Evolutionary conservation across 2,797 vertebrate genomes (phyloP), one percentile per base, ranked within the genome.

Genomic region (Arnoldichthys spilopterus): DNA sequence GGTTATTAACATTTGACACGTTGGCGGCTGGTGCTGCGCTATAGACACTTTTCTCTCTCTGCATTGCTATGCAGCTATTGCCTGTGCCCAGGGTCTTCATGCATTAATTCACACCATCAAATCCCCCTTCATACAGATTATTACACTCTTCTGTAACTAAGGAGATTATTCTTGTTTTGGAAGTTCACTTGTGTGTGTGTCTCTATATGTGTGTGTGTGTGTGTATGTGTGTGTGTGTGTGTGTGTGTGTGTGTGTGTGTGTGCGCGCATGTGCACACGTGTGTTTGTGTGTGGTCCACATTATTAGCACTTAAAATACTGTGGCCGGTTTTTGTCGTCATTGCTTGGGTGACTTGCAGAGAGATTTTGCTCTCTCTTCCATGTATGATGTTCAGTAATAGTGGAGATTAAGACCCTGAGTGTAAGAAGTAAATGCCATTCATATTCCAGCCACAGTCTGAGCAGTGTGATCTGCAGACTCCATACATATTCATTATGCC

Each of bases 1-100:
- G 84, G 81, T 85, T 81, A 86, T 88, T 87, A 86, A 84, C 82
- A 84, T 88, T 85, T 82, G 84, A 86, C 83, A 79, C 76, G 69
- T 83, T 80, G 75, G 32, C 72, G 34, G 26, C 71, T 79, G 53
- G 40, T 43, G 66, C 61, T 13, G 62, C 6, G 28, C 72, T 13
- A 40, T 69, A 74, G 34, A 63, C 56, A 34, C 82, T 16, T 54
- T 54, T 30, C 82, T 81, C 56, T 62, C 30, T 58, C 74, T 72
- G 76, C 82, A 79, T 83, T 81, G 84, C 81, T 78, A 79, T 85
- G 67, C 75, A 61, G 64, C 79, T 82, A 82, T 72, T 77, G 79
- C 79, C 32, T 83, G 78, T 54, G 66, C 72, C 49, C 80, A 59
- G 72, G 82, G 80, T 83, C 81, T 83, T 83, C 82, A 77, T 84